Evolutionary conservation across 1,140 invertebrate species (phyloP).

Genomic region (Anoplolepis gracilipes): DNA sequence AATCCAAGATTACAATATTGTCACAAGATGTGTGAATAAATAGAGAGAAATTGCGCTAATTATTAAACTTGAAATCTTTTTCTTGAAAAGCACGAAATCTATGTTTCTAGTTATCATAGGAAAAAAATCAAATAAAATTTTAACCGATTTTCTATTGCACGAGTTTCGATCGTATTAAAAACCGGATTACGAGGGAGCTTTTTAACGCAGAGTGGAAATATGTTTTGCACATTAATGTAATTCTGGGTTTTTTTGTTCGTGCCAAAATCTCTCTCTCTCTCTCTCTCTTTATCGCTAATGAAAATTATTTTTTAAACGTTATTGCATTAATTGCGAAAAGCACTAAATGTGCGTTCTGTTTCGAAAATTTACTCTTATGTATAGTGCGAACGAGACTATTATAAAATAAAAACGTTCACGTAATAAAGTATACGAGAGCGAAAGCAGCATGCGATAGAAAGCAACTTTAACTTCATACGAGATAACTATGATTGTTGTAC

Average conservation of each 20-base stretch:
- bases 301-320: conserved; percentile 37
- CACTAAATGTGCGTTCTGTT: not conserved
- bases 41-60: not conserved
- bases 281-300: not conserved
- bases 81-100: no score
- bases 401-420: not conserved
- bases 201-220: conserved; percentile 29
- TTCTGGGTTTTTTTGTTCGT: not conserved
- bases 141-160: not conserved
- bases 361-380: conserved; percentile 19
- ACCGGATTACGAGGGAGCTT: not conserved
- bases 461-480: conserved; percentile 11
- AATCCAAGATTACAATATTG: conserved; percentile 13
- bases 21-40: not conserved
- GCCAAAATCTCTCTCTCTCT: not conserved
- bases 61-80: not conserved
- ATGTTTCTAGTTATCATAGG: no score
- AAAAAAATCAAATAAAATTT: not conserved
- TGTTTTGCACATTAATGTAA: conserved; percentile 38
- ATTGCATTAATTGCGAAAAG: not conserved
- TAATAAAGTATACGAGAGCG: not conserved
- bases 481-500: conserved; percentile 17
- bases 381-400: not conserved
- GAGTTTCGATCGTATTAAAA: not conserved
- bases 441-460: conserved; percentile 13